Percentiles rank a stretch among this genome's conserved stretches.
phyloP scores from a whole-genome alignment of 2,888 invertebrate species.

The Pristionchus mayeri region DNA sequence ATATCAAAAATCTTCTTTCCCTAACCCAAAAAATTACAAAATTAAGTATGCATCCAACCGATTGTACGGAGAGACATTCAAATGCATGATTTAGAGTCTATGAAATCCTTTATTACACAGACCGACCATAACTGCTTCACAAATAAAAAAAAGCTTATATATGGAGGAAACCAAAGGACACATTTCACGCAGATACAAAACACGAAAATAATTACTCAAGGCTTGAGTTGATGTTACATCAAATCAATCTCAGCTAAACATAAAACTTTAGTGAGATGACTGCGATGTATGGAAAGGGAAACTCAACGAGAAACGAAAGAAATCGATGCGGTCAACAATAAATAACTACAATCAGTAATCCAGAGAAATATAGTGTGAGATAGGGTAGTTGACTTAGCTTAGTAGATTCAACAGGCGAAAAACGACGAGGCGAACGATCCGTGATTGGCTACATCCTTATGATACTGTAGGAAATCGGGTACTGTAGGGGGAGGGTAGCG shows the following conservation, averaged over 20 bases:
- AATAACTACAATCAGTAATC: slow-evolving; percentile 15
- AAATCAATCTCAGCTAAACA: neutral
- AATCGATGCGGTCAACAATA: slow-evolving; percentile 28
- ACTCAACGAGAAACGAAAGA: too few species aligned
- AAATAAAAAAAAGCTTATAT: too few species aligned
- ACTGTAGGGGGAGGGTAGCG: neutral
- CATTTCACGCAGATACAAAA: too few species aligned
- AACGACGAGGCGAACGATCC: neutral
- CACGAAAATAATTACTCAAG: too few species aligned
- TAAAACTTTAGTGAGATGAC: neutral
- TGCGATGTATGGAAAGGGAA: too few species aligned
- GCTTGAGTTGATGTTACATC: too few species aligned
- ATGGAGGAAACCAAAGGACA: too few species aligned
- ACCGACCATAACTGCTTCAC: neutral
- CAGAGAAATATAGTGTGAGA: neutral
- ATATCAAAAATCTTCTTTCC: neutral
- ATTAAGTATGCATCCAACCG: neutral
- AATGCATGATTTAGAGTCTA: neutral
- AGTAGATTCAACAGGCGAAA: neutral
- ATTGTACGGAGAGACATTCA: neutral
- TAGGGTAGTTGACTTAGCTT: neutral
- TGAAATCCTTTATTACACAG: neutral
- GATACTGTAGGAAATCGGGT: too few species aligned
- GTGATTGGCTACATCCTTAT: too few species aligned
- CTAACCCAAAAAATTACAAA: neutral